Evolutionary conservation across 2,888 invertebrate species (phyloP).

Genomic region (Deilephila porcellus): DNA sequence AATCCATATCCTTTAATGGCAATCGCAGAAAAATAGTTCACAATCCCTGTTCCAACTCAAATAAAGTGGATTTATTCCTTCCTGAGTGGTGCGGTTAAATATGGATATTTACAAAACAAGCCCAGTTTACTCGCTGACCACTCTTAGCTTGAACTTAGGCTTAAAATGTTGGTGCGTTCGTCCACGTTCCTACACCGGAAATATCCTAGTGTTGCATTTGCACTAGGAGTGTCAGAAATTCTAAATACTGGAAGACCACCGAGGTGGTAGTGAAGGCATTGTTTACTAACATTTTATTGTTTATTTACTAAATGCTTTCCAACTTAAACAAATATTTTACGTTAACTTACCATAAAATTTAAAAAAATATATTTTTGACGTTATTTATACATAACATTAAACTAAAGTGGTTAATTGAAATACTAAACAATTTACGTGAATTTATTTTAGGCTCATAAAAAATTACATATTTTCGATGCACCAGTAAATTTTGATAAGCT

Average conservation of each 20-base stretch:
- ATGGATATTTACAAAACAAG: slow-evolving; percentile 29
- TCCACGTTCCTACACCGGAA: slow-evolving; percentile 1
- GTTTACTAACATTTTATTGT: background rate
- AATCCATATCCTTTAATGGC: background rate
- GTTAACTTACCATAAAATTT: no score
- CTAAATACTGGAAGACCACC: background rate
- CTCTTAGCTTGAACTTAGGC: background rate
- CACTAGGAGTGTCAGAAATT: background rate
- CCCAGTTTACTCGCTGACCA: slow-evolving; percentile 5
- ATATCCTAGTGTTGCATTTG: background rate
- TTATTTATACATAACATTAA: no score
- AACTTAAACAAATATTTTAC: no score
- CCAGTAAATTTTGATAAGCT: no score
- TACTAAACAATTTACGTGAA: no score
- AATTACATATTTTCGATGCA: no score
- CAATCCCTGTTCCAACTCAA: background rate
- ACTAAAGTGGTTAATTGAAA: no score
- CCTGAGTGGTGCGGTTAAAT: slow-evolving; percentile 10
- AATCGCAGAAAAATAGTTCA: background rate
- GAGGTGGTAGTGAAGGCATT: background rate
- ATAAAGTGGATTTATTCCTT: slow-evolving; percentile 17
- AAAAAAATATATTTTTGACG: no score
- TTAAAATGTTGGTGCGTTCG: slow-evolving; percentile 12
- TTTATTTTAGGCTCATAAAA: no score
- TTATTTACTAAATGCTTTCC: background rate